Evolutionary conservation across 2,113 vertebrate genomes (phyloP).

Genomic region (Apus apus): DNA sequence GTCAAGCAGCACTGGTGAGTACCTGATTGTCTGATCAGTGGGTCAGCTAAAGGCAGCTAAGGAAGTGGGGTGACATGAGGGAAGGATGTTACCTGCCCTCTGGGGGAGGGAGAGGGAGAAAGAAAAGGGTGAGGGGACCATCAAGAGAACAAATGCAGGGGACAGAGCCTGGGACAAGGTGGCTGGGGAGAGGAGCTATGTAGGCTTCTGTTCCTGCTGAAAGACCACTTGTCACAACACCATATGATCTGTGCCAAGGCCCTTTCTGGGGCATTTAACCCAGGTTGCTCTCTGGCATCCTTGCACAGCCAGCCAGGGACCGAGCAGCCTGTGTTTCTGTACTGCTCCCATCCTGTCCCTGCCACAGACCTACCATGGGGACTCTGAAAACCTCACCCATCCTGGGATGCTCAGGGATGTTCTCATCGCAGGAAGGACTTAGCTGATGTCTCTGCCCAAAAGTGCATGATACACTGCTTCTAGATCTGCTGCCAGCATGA

Average conservation of each 20-base stretch:
- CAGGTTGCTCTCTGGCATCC: neutral
- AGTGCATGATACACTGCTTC: neutral
- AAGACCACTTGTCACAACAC: neutral
- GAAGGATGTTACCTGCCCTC: neutral
- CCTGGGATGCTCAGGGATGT: neutral
- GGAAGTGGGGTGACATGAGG: neutral
- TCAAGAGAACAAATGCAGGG: neutral
- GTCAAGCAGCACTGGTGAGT: neutral
- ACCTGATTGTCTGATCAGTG: neutral
- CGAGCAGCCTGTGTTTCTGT: neutral
- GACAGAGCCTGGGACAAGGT: neutral
- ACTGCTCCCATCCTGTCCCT: neutral
- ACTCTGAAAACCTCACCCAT: neutral
- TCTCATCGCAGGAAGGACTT: neutral
- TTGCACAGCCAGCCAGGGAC: neutral
- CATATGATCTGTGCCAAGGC: rapidly evolving
- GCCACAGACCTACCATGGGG: rapidly evolving
- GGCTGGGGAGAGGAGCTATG: neutral
- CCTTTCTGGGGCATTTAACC: neutral
- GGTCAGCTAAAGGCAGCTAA: neutral
- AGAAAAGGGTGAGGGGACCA: neutral
- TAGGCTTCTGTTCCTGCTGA: neutral
- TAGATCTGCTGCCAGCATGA: neutral
- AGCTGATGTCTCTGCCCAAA: neutral
- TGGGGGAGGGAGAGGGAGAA: neutral